Evolutionary conservation across 2,797 vertebrate species (phyloP).

Genomic region (Galagoides demidoff): DNA sequence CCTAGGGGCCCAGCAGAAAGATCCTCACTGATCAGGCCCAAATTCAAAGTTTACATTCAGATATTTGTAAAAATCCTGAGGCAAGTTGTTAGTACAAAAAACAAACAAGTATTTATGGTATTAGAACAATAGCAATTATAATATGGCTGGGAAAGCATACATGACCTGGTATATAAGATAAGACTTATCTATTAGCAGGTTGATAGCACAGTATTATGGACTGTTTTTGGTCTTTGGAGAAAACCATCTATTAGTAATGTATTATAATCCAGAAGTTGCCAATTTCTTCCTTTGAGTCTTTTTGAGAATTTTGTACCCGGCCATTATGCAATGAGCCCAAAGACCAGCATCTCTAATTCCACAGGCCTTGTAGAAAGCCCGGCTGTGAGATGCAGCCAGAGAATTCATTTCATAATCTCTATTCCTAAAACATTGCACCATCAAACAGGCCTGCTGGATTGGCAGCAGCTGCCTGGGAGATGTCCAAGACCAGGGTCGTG

Average conservation of each 20-base stretch:
- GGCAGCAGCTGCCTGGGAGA: neutral
- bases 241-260: neutral
- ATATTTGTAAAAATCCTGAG: constrained; percentile 9
- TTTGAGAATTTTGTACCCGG: constrained; percentile 21
- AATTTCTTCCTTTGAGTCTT: neutral
- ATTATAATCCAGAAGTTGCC: neutral
- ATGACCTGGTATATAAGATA: neutral
- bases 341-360: constrained; percentile 22
- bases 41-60: neutral
- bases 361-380: constrained; percentile 14
- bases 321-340: neutral
- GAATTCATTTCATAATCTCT: neutral
- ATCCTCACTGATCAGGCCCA: neutral
- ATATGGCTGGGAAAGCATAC: fast-evolving
- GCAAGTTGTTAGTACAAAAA: neutral
- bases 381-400: constrained; percentile 42
- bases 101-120: neutral
- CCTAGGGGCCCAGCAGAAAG: neutral
- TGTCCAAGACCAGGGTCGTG: constrained; percentile 53
- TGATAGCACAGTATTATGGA: neutral
- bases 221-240: neutral
- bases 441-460: constrained; percentile 43
- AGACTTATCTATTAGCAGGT: neutral
- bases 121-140: neutral
- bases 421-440: neutral